Conservation (phyloP, 2,888 invertebrate species). For the Amphipyra tragopoginis region DNA sequence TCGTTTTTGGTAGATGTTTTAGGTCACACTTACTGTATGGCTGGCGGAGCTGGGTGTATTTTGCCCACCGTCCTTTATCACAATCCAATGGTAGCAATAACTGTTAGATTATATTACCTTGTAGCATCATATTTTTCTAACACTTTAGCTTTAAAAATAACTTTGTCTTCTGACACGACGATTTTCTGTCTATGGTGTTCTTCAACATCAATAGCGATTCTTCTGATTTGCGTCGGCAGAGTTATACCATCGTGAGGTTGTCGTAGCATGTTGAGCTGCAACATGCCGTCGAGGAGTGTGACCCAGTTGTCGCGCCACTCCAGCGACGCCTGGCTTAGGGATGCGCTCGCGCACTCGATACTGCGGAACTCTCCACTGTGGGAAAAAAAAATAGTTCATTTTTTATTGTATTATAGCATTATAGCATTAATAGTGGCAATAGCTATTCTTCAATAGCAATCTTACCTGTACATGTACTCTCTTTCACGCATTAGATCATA, state of each 20-base stretch:
- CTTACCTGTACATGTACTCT: conserved; percentile 62
- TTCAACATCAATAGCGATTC: conserved; percentile 55
- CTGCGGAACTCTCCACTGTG: conserved; percentile 68
- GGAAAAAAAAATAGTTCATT: conserved; percentile 3
- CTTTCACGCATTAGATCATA: conserved; percentile 60
- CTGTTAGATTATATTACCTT: conserved; percentile 29
- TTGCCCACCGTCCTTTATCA: too few species aligned
- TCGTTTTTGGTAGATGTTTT: too few species aligned
- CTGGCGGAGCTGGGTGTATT: too few species aligned
- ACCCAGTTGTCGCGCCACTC: conserved; percentile 94
- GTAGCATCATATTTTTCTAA: conserved; percentile 22
- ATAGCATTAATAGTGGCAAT: too few species aligned
- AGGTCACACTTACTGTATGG: too few species aligned
- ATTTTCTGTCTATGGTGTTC: conserved; percentile 39
- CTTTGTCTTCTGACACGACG: conserved; percentile 1
- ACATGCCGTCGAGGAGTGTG: conserved; percentile 94
- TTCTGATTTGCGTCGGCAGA: conserved; percentile 87
- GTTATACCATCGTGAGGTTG: conserved; percentile 90
- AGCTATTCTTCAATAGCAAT: background rate
- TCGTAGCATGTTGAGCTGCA: conserved; percentile 92
- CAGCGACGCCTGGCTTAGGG: conserved; percentile 70
- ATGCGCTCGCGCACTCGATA: conserved; percentile 55
- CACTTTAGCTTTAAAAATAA: conserved; percentile 32
- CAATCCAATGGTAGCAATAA: background rate
- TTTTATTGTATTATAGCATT: too few species aligned